These are phyloP conservation scores for Drosophila melanogaster DNA, from an alignment of 1,140 invertebrate genomes.

Conservation along the genomic window Release_6_plus_ISO1_MT NC_004354.4:19239001-19239500, in stretches of 20 bases:
- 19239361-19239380: too few relatives aligned
- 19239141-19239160: neutral
- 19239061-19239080: too few relatives aligned
- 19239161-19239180: conserved; percentile 14
- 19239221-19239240: neutral
- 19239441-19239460: too few relatives aligned
- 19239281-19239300: neutral
- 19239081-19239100: too few relatives aligned
- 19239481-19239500: neutral
- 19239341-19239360: neutral
- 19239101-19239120: too few relatives aligned
- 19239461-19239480: neutral
- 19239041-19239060: neutral
- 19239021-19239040: neutral
- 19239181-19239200: conserved; percentile 3
- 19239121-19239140: neutral
- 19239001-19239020: too few relatives aligned
- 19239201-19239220: conserved; percentile 6
- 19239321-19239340: neutral
- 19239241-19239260: neutral
- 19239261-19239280: neutral
- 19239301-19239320: neutral
- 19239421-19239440: neutral
- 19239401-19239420: neutral
- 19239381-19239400: neutral